Evolutionary conservation across 2,797 vertebrate genomes (phyloP), one percentile per base, ranked within the genome.

Genomic region (Coccyzus lansbergi): DNA sequence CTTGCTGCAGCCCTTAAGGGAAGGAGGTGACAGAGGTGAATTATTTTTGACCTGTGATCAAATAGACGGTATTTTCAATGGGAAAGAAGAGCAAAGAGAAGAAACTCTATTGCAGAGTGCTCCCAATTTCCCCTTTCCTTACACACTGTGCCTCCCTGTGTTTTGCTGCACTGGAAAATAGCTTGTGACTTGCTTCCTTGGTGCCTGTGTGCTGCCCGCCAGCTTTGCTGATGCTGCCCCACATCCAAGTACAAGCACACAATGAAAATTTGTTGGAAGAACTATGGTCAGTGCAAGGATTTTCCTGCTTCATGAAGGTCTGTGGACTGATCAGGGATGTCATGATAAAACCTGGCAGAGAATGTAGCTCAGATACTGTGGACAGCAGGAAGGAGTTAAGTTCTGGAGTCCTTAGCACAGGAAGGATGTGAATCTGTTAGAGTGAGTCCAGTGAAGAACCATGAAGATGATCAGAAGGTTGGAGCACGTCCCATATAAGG

Each of bases 261-360:
- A 9, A 15, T 22, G 22, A 36, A 33, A 33, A 38, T 48, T 7
- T 58, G 10, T 33, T 72, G 76, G 71, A 44, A 70, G n/a, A 59
- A 51, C 12, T 28, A 19, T 1, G 7, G 25, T 4, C 11, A 29
- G 17, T 9, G 44, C 29, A 69, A 55, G 40, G 14, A 29, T n/a
- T 1, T 49, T 72, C 55, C 40, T 80, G 60, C 29, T 71, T 1
- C 15, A 0, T 13, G 25, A 10, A 62, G n/a, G 26, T 53, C 25
- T 4, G 2, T 40, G 52, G 51, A 52, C 12, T 0, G 0, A 63
- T 13, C 19, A 59, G 25, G 34, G n/a, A 46, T 10, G 12, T 40
- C 9, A 8, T 10, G 20, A 33, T 62, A 26, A 42, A 89, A 64
- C 5, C 6, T 56, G 21, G 15, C 29, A 48, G 40, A 64, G 51